Conservation (phyloP, 2,113 vertebrate species). For the Brachirus orientalis region DNA sequence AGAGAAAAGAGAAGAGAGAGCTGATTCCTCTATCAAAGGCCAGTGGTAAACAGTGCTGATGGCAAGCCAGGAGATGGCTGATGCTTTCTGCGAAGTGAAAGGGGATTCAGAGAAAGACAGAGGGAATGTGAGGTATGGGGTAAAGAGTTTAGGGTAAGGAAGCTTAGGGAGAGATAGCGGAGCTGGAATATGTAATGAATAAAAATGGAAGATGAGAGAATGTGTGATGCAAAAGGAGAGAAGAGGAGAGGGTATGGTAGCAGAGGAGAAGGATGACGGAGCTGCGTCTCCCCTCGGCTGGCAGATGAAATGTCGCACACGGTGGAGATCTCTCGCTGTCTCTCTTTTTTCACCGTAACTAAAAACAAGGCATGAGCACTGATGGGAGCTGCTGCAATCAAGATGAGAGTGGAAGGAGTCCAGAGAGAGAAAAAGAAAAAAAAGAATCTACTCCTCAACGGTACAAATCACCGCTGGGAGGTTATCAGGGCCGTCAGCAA, state of each 20-base stretch:
- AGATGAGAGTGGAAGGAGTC: slow-evolving; percentile 64
- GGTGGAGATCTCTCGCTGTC: slow-evolving; percentile 6
- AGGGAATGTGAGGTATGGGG: slow-evolving; percentile 35
- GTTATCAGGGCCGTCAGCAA: slow-evolving; percentile 78
- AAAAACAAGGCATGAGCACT: slow-evolving; percentile 64
- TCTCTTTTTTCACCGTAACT: slow-evolving; percentile 18
- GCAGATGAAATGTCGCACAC: slow-evolving; percentile 61
- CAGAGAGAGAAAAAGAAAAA: slow-evolving; percentile 51
- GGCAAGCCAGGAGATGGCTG: slow-evolving; percentile 58
- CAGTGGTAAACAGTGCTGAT: slow-evolving; percentile 62
- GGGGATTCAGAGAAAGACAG: slow-evolving; percentile 31
- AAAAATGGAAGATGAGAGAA: background rate
- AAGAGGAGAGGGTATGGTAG: slow-evolving; percentile 6
- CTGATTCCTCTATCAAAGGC: slow-evolving; percentile 61
- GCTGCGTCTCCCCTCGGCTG: slow-evolving; percentile 42
- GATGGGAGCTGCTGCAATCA: slow-evolving; percentile 77
- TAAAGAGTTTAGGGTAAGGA: slow-evolving; percentile 37
- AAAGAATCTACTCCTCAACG: slow-evolving; percentile 72
- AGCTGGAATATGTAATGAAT: background rate
- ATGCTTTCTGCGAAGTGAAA: slow-evolving; percentile 55
- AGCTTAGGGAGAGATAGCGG: background rate
- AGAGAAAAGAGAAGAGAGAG: slow-evolving; percentile 63
- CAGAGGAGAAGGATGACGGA: slow-evolving; percentile 39
- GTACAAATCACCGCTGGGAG: slow-evolving; percentile 76
- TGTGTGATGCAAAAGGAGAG: slow-evolving; percentile 5